Evolutionary conservation across 2,113 vertebrate genomes (phyloP).

Genomic region (Uria lomvia): DNA sequence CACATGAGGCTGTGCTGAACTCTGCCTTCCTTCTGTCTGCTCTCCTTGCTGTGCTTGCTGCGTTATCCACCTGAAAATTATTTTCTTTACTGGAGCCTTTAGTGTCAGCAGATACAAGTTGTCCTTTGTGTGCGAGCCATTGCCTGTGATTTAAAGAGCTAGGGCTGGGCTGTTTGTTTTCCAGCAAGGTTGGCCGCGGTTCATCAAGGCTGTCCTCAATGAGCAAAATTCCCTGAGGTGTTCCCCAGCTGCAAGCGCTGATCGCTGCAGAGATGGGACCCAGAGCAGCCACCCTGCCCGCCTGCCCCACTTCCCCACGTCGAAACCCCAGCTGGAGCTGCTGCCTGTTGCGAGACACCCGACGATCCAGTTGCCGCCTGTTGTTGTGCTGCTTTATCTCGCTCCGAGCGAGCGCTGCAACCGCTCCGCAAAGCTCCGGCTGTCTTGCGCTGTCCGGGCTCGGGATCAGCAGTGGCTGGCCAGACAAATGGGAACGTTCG

Average conservation of each 20-base stretch:
- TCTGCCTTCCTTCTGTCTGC: not conserved
- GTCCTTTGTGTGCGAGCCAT: not conserved
- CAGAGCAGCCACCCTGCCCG: not conserved
- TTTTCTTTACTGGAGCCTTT: not conserved
- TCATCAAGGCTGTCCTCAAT: not conserved
- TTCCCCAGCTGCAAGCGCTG: not conserved
- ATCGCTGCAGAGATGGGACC: not conserved
- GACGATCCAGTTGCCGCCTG: not conserved
- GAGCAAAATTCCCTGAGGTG: not conserved
- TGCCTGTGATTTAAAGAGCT: not conserved
- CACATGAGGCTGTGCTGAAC: not conserved
- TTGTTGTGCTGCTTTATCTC: not conserved
- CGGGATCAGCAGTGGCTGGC: accelerated
- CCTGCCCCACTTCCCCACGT: not conserved
- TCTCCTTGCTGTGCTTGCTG: not conserved
- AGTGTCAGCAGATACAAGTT: not conserved
- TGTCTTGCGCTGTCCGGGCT: not conserved
- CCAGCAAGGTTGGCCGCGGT: not conserved
- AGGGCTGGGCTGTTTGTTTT: slow-evolving; percentile 55
- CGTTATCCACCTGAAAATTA: not conserved
- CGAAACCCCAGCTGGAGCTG: not conserved
- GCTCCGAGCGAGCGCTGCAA: not conserved
- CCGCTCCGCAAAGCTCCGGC: not conserved
- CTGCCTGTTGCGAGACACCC: not conserved
- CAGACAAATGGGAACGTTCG: accelerated